Conservation (phyloP, 35 echinoderm and acorn worm species). For the Amphiura filiformis region DNA sequence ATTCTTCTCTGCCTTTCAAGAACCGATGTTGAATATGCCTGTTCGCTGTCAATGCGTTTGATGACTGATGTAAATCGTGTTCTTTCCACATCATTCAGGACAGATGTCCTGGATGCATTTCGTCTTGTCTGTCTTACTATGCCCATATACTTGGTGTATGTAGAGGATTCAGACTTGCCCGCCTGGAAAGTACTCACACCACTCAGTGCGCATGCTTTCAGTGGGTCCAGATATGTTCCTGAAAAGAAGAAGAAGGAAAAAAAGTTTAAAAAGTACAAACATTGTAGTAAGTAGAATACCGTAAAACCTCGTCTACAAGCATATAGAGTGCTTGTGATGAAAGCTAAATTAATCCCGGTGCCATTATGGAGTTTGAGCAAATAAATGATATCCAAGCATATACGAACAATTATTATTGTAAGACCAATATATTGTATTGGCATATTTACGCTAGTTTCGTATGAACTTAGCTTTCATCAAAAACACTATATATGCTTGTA, state of each 20-base stretch:
- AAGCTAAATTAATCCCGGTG: too few species aligned
- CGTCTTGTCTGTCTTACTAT: constrained; percentile 73
- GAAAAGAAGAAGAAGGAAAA: constrained; percentile 13
- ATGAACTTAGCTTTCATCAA: too few species aligned
- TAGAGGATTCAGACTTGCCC: constrained; percentile 76
- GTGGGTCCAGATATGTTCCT: constrained; percentile 88
- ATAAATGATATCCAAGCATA: too few species aligned
- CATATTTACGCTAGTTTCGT: too few species aligned
- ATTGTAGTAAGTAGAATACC: too few species aligned
- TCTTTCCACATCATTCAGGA: constrained; percentile 83
- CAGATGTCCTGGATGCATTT: constrained; percentile 69
- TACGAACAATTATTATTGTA: too few species aligned
- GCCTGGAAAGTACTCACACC: constrained; percentile 69
- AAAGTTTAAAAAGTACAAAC: background rate
- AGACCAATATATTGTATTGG: too few species aligned
- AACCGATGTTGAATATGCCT: constrained; percentile 52
- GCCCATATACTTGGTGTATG: constrained; percentile 64
- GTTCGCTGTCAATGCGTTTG: constrained; percentile 75
- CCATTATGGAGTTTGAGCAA: too few species aligned
- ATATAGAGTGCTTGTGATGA: too few species aligned
- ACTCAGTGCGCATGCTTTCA: constrained; percentile 78
- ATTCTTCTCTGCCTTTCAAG: constrained; percentile 45
- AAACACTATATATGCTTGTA: too few species aligned
- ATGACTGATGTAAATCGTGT: constrained; percentile 66
- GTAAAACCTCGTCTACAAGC: too few species aligned